A percentile compares a stretch with the other conserved stretches of the same genome.
Evolutionary conservation across 2,797 vertebrate species (phyloP).

Genomic region (Phataginus tetradactyla): DNA sequence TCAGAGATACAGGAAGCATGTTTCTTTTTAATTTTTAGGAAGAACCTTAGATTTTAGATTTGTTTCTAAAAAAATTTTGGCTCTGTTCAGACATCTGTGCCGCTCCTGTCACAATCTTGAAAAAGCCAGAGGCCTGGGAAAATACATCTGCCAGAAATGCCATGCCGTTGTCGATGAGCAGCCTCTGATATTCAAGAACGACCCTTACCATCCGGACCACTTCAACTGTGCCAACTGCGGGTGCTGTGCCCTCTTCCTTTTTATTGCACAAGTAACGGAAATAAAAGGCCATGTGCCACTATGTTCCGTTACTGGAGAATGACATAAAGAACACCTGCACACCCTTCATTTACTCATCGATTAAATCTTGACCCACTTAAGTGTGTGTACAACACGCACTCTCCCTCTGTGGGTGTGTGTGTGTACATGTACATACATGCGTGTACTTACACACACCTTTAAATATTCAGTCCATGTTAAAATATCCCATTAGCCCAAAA

Average conservation of each 20-base stretch:
- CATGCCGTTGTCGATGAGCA: slow-evolving; percentile 98
- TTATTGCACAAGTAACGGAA: too few relatives aligned
- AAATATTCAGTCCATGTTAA: background rate
- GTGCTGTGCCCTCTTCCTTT: slow-evolving; percentile 80
- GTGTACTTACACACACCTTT: background rate
- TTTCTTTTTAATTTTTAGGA: slow-evolving; percentile 7
- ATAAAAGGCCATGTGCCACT: background rate
- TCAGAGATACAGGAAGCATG: background rate
- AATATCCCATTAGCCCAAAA: background rate
- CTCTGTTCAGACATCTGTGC: slow-evolving; percentile 92
- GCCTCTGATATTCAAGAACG: slow-evolving; percentile 97
- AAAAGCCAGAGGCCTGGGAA: slow-evolving; percentile 96
- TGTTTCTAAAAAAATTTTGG: slow-evolving; percentile 15
- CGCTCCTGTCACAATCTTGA: slow-evolving; percentile 97
- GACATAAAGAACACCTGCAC: background rate
- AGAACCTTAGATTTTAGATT: slow-evolving; percentile 7
- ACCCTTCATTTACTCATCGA: background rate
- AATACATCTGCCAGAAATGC: slow-evolving; percentile 97
- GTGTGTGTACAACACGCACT: background rate
- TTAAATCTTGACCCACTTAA: background rate
- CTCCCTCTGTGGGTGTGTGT: background rate
- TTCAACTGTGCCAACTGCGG: slow-evolving; percentile 99
- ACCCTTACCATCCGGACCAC: slow-evolving; percentile 98
- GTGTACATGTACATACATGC: background rate
- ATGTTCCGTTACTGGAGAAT: background rate